These are phyloP conservation scores for Argynnis bischoffii DNA, from an alignment of 2,888 invertebrate genomes.

Conservation along the genomic window DNA sequence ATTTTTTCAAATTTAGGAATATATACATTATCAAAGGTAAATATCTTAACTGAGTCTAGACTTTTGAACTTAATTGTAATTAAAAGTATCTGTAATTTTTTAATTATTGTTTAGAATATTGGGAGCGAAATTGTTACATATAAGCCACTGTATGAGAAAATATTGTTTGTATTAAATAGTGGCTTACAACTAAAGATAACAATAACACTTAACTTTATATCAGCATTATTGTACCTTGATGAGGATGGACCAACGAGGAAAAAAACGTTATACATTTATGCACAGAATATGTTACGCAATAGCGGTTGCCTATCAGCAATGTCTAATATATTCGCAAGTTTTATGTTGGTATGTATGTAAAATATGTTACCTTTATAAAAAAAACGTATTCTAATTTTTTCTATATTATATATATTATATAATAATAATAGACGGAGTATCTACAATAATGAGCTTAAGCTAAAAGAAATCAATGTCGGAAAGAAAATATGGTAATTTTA, in stretches of 20 bases:
- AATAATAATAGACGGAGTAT: too few relatives aligned
- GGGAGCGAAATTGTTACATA: constrained; percentile 54
- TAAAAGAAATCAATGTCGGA: too few relatives aligned
- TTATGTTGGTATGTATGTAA: constrained; percentile 59
- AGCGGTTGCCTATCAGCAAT: constrained; percentile 67
- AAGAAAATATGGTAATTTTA: too few relatives aligned
- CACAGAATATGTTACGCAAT: constrained; percentile 60
- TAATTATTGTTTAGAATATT: constrained; percentile 43
- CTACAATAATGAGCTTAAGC: too few relatives aligned
- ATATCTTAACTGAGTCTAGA: constrained; percentile 24
- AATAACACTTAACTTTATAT: constrained; percentile 59
- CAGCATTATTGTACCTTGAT: constrained; percentile 53
- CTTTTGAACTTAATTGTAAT: too few relatives aligned
- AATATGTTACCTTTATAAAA: neutral
- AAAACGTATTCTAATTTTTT: neutral
- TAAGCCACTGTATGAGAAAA: constrained; percentile 57
- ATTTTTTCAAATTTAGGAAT: constrained; percentile 55
- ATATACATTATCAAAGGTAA: constrained; percentile 59
- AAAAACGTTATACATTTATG: constrained; percentile 49
- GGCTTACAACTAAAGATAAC: constrained; percentile 52
- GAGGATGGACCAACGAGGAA: constrained; percentile 44
- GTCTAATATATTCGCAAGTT: constrained; percentile 56
- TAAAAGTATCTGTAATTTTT: neutral
- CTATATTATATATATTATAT: too few relatives aligned
- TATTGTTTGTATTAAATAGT: constrained; percentile 50